Conservation (phyloP, 2,888 invertebrate species). For the Drosophila helvetica region DNA sequence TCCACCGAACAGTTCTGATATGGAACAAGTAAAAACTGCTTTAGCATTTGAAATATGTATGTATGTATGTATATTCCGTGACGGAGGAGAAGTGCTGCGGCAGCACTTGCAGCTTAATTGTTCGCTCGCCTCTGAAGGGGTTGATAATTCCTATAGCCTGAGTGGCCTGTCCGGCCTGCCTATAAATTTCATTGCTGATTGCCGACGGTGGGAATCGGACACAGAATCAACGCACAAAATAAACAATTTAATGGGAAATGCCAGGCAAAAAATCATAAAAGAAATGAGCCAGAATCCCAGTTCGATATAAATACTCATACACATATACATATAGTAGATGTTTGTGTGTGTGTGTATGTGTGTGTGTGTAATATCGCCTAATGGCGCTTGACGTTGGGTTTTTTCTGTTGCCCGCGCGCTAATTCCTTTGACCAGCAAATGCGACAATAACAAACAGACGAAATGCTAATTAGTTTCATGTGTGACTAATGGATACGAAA, state of each 20-base stretch:
- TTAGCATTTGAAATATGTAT: neutral
- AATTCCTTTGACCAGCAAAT: slow-evolving; percentile 79
- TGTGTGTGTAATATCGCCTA: slow-evolving; percentile 62
- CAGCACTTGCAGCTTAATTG: slow-evolving; percentile 32
- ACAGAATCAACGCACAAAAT: slow-evolving; percentile 48
- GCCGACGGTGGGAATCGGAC: slow-evolving; percentile 61
- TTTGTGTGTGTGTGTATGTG: slow-evolving; percentile 15
- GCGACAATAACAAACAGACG: slow-evolving; percentile 80
- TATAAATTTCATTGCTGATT: slow-evolving; percentile 75
- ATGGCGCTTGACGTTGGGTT: slow-evolving; percentile 69
- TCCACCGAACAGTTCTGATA: too few species aligned
- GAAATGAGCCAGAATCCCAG: slow-evolving; percentile 23
- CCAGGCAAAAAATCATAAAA: slow-evolving; percentile 64
- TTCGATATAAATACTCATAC: slow-evolving; percentile 25
- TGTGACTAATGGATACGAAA: slow-evolving; percentile 79
- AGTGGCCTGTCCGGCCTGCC: slow-evolving; percentile 39
- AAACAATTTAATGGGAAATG: slow-evolving; percentile 77
- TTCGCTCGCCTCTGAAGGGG: slow-evolving; percentile 4
- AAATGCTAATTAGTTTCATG: slow-evolving; percentile 81
- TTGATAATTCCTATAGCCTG: slow-evolving; percentile 58
- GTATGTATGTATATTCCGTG: too few species aligned
- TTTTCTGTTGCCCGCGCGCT: slow-evolving; percentile 54
- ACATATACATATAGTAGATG: slow-evolving; percentile 22
- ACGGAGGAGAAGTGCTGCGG: too few species aligned
- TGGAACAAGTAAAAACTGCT: slow-evolving; percentile 2